Evolutionary conservation across 2,113 vertebrate species (phyloP), one percentile per base, ranked within the genome.

Genomic region (Dicaeum eximium): DNA sequence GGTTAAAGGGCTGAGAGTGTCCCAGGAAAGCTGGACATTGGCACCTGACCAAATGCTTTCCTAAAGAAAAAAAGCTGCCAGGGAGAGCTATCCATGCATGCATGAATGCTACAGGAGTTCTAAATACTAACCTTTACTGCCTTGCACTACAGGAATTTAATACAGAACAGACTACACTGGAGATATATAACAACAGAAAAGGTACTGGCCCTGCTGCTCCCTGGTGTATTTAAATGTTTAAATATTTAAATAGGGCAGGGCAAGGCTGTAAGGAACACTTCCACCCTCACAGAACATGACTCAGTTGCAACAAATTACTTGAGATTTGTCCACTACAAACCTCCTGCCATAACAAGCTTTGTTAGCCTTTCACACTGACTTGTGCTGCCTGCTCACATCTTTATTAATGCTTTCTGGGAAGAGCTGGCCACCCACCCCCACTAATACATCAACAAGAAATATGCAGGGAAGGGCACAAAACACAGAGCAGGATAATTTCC

Each of bases 341-440:
- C 66, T 92, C 57, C 48, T 90, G 27, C 42, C 77, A 13, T 9
- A 91, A 92, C 16, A 88, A 71, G 57, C 56, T 65, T 73, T 37
- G 35, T 73, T 60, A 91, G 74, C 60, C 56, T 78, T 86, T 80
- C 60, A 31, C 71, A 23, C 11, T 40, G 44, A 51, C 37, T 74
- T 54, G 22, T 3, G 42, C n/a, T 44, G 48, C 54, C 61, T 50
- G 37, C 64, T 72, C 35, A 10, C 9, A 30, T 47, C 78, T 70
- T 79, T 70, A 85, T 91, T 69, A 91, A 91, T 77, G 56, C 47
- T 73, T 80, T 77, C 93, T 80, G 66, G 66, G n/a, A 88, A 90
- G 35, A 66, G 74, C 74, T 83, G 61, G 66, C 54, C 62, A 82
- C 51, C 35, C 54, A n/a, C 40, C 51, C 60, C 54, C 35, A 38